Percentiles rank a stretch among this genome's conserved stretches.
Evolutionary conservation across 2,888 invertebrate species (phyloP).

Genomic region (Nymphalis c-album): DNA sequence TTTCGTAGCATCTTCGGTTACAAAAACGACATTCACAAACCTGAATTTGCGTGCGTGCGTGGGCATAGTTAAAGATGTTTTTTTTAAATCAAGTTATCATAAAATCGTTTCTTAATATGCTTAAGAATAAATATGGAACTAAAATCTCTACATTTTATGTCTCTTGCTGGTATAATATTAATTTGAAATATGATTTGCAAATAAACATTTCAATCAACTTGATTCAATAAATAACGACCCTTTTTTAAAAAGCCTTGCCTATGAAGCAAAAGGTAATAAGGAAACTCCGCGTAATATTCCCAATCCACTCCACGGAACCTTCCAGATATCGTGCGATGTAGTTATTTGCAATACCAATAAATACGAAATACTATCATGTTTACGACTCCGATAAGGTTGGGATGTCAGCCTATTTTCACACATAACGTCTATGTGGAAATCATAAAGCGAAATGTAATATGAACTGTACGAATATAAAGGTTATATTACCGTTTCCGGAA

Average conservation of each 20-base stretch:
- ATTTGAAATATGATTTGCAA: too few relatives aligned
- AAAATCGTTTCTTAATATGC: too few relatives aligned
- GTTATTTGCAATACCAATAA: constrained; percentile 38
- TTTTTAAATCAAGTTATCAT: too few relatives aligned
- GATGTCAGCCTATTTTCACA: constrained; percentile 23
- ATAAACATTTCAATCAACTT: too few relatives aligned
- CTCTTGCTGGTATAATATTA: too few relatives aligned
- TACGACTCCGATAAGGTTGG: constrained; percentile 37
- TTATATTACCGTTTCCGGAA: background rate
- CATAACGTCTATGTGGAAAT: constrained; percentile 5
- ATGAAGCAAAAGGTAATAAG: background rate
- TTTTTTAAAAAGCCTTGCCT: background rate
- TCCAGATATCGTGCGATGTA: constrained; percentile 28
- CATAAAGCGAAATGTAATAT: constrained; percentile 22
- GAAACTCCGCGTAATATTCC: constrained; percentile 10
- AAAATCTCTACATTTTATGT: too few relatives aligned
- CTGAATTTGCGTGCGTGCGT: too few relatives aligned
- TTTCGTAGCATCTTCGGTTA: too few relatives aligned
- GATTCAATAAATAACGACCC: too few relatives aligned
- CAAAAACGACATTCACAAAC: too few relatives aligned
- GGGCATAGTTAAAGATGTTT: too few relatives aligned
- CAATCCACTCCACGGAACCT: constrained; percentile 15
- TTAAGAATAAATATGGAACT: too few relatives aligned
- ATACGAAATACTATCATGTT: constrained; percentile 37
- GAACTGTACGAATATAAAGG: constrained; percentile 2